Evolutionary conservation across 2,888 invertebrate genomes (phyloP).

Genomic region (Drosophila niveifrons): DNA sequence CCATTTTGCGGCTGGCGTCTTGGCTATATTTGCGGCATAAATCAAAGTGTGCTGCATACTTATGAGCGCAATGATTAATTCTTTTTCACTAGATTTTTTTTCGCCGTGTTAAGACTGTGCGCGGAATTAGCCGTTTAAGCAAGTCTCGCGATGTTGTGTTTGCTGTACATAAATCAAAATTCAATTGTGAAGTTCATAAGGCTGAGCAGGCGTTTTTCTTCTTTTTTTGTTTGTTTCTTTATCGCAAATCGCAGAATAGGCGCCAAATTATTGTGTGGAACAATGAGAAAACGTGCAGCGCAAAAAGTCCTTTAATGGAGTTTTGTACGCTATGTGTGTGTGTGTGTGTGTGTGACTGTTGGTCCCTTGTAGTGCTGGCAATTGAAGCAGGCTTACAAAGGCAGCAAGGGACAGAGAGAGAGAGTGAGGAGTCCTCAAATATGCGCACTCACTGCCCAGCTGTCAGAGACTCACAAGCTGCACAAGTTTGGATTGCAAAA

Average conservation of each 20-base stretch:
- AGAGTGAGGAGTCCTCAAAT: conserved; percentile 49
- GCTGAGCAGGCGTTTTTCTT: conserved; percentile 29
- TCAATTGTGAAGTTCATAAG: conserved; percentile 20
- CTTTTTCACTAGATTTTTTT: neutral
- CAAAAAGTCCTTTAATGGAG: conserved; percentile 62
- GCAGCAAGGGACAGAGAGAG: neutral
- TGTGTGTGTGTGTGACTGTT: conserved; percentile 10
- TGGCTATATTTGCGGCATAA: conserved; percentile 43
- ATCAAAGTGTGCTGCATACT: conserved; percentile 54
- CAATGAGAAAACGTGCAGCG: conserved; percentile 29
- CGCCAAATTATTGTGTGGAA: conserved; percentile 48
- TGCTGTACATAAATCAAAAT: conserved; percentile 55
- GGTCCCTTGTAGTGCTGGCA: conserved; percentile 35
- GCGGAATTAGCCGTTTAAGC: conserved; percentile 13
- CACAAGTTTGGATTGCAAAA: conserved; percentile 1
- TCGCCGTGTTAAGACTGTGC: too few species aligned
- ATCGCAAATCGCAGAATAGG: conserved; percentile 29
- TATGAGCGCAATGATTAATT: conserved; percentile 36
- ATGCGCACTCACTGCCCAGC: conserved; percentile 77
- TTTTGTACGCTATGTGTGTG: conserved; percentile 5
- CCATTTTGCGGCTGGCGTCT: conserved; percentile 32
- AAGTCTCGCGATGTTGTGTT: conserved; percentile 20
- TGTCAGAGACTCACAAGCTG: conserved; percentile 46
- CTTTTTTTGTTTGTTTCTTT: conserved; percentile 21
- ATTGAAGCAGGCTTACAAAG: conserved; percentile 56